These are phyloP conservation scores for Psittacula cyanocephala DNA, from an alignment of 2,113 vertebrate genomes.

Conservation along the genomic window DNA sequence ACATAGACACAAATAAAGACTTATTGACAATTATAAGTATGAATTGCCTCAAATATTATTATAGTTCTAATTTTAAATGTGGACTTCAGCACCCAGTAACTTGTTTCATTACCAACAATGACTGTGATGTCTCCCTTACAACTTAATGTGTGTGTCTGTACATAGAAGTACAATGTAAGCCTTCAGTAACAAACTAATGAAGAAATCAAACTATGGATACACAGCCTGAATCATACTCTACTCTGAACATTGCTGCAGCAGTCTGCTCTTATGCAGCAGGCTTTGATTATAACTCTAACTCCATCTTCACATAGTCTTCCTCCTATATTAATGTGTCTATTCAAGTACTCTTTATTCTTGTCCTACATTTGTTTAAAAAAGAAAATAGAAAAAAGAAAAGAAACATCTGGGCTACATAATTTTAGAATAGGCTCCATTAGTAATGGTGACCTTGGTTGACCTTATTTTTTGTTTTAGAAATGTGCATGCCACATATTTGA, in stretches of 20 bases:
- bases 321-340: constrained; percentile 38
- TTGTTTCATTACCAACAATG: background rate
- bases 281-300: constrained; percentile 30
- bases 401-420: constrained; percentile 48
- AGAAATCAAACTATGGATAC: background rate
- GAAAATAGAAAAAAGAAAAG: background rate
- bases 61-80: background rate
- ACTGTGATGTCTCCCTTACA: background rate
- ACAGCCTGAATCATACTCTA: background rate
- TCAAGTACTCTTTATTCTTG: constrained; percentile 55
- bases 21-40: background rate
- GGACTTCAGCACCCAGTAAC: background rate
- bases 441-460: background rate
- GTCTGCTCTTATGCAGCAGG: background rate
- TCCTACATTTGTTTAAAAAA: constrained; percentile 58
- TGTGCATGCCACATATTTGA: background rate
- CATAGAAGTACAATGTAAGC: background rate
- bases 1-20: background rate
- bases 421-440: constrained; percentile 37
- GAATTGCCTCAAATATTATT: background rate
- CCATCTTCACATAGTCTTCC: background rate
- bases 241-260: background rate
- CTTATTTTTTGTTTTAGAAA: constrained; percentile 50
- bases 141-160: background rate
- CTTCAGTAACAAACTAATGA: background rate